Conservation (phyloP, 2,797 vertebrate genomes). For the Peromyscus nudipes region DNA sequence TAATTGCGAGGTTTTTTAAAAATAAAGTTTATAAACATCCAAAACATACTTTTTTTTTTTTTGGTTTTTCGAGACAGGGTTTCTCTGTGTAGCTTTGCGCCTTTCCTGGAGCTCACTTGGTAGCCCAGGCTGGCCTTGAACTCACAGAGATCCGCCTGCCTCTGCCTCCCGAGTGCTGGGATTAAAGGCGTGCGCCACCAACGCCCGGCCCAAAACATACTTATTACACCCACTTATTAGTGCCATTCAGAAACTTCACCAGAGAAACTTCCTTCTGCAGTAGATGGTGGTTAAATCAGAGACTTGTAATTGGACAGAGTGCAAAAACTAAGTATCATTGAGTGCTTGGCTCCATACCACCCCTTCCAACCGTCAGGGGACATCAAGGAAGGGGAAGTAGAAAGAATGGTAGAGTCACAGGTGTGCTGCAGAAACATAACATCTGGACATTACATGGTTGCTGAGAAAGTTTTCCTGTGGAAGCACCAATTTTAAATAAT, state of each 20-base stretch:
- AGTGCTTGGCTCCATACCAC: not conserved
- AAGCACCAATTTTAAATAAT: not conserved
- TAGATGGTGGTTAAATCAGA: not conserved
- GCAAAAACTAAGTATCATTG: not conserved
- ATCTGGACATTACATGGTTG: not conserved
- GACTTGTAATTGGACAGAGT: not conserved
- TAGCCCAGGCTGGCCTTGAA: too few relatives aligned
- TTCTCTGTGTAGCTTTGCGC: too few relatives aligned
- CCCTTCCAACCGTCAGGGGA: not conserved
- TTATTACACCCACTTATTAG: not conserved
- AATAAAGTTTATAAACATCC: not conserved
- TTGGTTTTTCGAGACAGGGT: too few relatives aligned
- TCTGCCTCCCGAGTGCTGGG: too few relatives aligned
- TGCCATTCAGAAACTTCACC: not conserved
- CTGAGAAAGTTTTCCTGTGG: not conserved
- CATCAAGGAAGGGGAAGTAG: not conserved
- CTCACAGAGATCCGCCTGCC: too few relatives aligned
- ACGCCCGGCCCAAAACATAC: not conserved
- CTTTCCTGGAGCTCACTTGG: too few relatives aligned
- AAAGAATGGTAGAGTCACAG: not conserved
- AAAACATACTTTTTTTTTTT: not conserved
- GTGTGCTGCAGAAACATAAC: not conserved
- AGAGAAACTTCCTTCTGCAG: not conserved
- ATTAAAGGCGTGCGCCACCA: too few relatives aligned
- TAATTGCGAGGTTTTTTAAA: not conserved